These are phyloP conservation scores for Philhelius pedissequus DNA, from an alignment of 2,888 invertebrate genomes.

Conservation along the genomic window DNA sequence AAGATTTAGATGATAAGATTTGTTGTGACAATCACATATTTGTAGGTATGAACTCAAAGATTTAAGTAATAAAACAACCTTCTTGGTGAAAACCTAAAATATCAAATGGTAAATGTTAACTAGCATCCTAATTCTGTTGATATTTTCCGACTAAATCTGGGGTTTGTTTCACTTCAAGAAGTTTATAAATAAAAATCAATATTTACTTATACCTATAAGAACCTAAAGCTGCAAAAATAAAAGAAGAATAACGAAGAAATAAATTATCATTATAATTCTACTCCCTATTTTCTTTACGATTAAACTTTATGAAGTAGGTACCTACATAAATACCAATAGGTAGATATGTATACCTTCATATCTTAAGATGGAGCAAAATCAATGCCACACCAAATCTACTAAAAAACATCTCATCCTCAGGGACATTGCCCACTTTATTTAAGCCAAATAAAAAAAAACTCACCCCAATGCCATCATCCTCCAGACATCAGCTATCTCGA, in stretches of 20 bases:
- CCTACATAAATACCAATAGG: too few species aligned
- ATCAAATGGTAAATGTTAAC: not conserved
- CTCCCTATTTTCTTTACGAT: not conserved
- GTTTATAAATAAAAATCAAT: not conserved
- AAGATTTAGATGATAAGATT: too few species aligned
- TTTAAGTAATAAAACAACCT: too few species aligned
- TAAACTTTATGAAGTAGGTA: not conserved
- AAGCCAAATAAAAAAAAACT: constrained; percentile 19
- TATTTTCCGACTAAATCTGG: not conserved
- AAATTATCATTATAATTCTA: not conserved
- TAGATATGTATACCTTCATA: not conserved
- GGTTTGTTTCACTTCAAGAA: not conserved
- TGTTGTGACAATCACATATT: too few species aligned
- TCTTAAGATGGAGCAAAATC: not conserved
- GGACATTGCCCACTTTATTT: constrained; percentile 41
- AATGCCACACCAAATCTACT: not conserved
- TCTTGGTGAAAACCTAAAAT: too few species aligned
- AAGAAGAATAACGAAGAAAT: not conserved
- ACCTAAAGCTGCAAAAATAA: not conserved
- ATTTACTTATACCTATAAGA: not conserved
- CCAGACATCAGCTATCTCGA: not conserved
- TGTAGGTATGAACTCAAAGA: too few species aligned
- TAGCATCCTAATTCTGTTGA: not conserved
- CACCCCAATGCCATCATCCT: constrained; percentile 17
- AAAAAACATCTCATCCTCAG: not conserved